Percentiles rank a stretch among this genome's conserved stretches.
Evolutionary conservation across 2,113 vertebrate genomes (phyloP).

Genomic region (Empidonax traillii): DNA sequence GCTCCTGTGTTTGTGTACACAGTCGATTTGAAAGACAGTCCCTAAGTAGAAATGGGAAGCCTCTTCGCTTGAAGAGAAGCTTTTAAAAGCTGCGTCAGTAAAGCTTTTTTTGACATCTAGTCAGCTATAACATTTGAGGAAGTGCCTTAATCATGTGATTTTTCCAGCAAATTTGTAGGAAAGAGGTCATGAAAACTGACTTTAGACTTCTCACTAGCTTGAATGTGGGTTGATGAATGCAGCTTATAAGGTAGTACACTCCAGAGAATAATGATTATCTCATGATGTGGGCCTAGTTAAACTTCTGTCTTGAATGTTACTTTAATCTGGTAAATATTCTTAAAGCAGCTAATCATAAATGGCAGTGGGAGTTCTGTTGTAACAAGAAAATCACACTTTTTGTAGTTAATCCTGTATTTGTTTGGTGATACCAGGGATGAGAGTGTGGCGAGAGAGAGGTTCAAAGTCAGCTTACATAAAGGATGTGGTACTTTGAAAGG

Average conservation of each 20-base stretch:
- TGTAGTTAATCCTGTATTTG: not conserved
- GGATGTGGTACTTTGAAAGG: not conserved
- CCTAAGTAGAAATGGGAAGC: not conserved
- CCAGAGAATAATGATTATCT: not conserved
- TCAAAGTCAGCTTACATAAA: accelerated
- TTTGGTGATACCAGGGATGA: not conserved
- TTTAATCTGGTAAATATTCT: not conserved
- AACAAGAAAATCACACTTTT: not conserved
- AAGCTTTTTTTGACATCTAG: not conserved
- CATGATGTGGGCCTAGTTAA: not conserved
- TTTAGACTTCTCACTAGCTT: not conserved
- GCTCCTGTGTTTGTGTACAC: not conserved
- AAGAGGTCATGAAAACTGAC: not conserved
- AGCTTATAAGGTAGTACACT: not conserved
- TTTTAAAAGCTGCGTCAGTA: not conserved
- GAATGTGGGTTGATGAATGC: not conserved
- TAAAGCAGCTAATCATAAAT: not conserved
- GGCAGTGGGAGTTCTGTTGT: not conserved
- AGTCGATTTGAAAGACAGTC: not conserved
- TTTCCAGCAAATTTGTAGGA: not conserved
- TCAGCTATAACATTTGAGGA: not conserved
- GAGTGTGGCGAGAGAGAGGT: not conserved
- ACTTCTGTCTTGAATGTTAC: not conserved
- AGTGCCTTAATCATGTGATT: not conserved
- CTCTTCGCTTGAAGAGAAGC: not conserved